Evolutionary conservation across 2,888 invertebrate genomes (phyloP), one percentile per base, ranked within the genome.

Genomic region (Campoplex nolae): DNA sequence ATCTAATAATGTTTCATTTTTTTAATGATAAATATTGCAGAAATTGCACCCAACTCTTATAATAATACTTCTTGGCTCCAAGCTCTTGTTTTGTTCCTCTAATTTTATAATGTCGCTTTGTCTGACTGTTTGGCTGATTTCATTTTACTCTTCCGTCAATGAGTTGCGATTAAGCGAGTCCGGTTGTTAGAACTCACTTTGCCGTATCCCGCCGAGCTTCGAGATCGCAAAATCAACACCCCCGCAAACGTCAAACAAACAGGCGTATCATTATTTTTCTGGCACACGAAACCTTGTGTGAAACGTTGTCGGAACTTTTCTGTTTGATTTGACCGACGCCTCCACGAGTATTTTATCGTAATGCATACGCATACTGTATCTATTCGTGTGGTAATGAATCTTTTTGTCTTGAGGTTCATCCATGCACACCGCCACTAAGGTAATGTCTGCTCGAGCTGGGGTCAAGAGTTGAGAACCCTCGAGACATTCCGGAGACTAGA

Each of bases 401-500:
- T 16, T 58, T 32, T 54, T 62, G 16, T 35, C 48, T 71, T 54
- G 48, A 51, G 54, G n/a, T 74, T 82, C 28, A 28, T 13, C 35
- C 1, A 54, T 35, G 48, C 18, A 32, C 48, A 67, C 45, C 54
- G 42, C 32, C 42, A 54, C 56, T 16, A 56, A 84, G 84, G 70
- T 78, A 76, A 71, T 73, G 76, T 73, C 67, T 80, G 67, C 54
- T 67, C 73, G 79, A 75, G 84, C 23, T 71, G 78, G 85, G 87
- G 87, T 87, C 87, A 87, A 87, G 83, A 87, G 87, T 87, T 87
- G 87, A 87, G 87, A 87, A 87, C 87, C 87, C 87, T 87, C 87
- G 87, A 87, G 87, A 85, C 87, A 87, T 87, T 87, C 87, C 82
- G 76, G 84, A 87, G 87, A 87, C 86, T 78, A 87, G 84, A 87